Evolutionary conservation across 1,140 invertebrate genomes (phyloP).

Genomic region (Panagrolaimus sp.): DNA sequence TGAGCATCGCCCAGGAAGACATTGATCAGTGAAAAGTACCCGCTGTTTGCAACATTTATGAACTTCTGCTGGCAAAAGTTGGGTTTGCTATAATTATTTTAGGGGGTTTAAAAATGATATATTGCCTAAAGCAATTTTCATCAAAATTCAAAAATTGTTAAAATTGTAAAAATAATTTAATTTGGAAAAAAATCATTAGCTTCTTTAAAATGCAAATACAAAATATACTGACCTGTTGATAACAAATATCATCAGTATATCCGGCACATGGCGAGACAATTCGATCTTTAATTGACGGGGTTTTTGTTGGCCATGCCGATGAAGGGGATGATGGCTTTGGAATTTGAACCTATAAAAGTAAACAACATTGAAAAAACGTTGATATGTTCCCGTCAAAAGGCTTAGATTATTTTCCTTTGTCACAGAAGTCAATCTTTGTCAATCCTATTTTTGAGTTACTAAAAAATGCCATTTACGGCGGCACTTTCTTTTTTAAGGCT

Average conservation of each 20-base stretch:
- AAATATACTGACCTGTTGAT: constrained; percentile 42
- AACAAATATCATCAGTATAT: constrained; percentile 59
- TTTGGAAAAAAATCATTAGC: constrained; percentile 11
- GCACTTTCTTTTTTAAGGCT: too few relatives aligned
- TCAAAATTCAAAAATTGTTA: constrained; percentile 21
- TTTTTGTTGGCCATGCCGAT: constrained; percentile 7
- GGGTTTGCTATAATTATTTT: neutral
- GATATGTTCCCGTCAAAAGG: neutral
- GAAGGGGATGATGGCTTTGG: constrained; percentile 1
- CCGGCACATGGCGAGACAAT: constrained; percentile 52
- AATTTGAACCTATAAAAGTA: constrained; percentile 13
- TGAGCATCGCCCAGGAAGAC: constrained; percentile 53
- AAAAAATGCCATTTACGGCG: too few relatives aligned
- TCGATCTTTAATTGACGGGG: neutral
- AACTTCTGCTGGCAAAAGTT: constrained; percentile 18
- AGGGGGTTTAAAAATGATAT: too few relatives aligned
- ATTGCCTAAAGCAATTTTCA: neutral
- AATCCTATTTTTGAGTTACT: constrained; percentile 5
- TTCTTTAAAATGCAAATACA: neutral
- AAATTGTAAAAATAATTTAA: constrained; percentile 14
- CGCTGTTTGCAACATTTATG: constrained; percentile 53
- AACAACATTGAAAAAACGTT: neutral
- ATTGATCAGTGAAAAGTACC: constrained; percentile 54
- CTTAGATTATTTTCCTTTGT: neutral
- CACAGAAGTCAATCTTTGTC: neutral